phyloP scores from a whole-genome alignment of 2,797 vertebrate genomes.

The Distichodus sexfasciatus region DNA sequence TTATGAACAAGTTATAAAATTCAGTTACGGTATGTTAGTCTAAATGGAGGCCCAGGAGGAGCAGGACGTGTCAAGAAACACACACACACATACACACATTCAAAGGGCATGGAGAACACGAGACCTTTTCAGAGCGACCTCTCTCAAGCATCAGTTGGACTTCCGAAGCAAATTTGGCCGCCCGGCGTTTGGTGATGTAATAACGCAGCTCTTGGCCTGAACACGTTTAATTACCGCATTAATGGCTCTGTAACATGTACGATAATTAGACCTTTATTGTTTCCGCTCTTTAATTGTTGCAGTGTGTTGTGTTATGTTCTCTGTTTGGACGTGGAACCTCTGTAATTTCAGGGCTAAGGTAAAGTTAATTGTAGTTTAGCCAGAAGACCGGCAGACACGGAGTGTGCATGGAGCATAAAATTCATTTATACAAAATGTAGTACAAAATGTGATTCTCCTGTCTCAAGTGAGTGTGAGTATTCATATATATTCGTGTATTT shows the following conservation, averaged over 20 bases:
- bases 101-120: slow-evolving; percentile 14
- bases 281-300: slow-evolving; percentile 56
- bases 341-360: slow-evolving; percentile 47
- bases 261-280: slow-evolving; percentile 56
- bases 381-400: too few species aligned
- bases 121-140: not conserved
- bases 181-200: slow-evolving; percentile 22
- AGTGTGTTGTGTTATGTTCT: slow-evolving; percentile 46
- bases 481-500: too few species aligned
- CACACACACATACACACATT: not conserved
- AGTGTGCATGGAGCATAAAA: too few species aligned
- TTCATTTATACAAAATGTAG: too few species aligned
- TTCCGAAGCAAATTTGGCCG: slow-evolving; percentile 57
- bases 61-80: slow-evolving; percentile 50
- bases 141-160: slow-evolving; percentile 42
- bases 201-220: slow-evolving; percentile 13
- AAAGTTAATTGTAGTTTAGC: too few species aligned
- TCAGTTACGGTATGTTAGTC: too few species aligned
- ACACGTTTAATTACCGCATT: slow-evolving; percentile 57
- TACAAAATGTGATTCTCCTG: too few species aligned
- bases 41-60: slow-evolving; percentile 26
- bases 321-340: slow-evolving; percentile 37
- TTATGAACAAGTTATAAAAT: too few species aligned
- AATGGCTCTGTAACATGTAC: slow-evolving; percentile 40
- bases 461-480: too few species aligned